Conservation (phyloP, 2,888 invertebrate genomes). For the Tineola bisselliella region DNA sequence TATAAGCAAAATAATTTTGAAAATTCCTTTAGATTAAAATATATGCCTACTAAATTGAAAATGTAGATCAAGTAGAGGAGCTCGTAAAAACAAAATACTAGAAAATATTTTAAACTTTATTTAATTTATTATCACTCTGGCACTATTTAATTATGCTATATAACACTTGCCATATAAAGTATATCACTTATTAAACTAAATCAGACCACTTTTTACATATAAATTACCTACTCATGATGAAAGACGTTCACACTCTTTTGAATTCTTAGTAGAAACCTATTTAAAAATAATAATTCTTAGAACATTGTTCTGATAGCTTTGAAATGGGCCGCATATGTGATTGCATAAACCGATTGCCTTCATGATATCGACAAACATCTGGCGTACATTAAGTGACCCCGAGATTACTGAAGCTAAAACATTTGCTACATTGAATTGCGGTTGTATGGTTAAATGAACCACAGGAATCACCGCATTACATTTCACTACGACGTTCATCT, state of each 20-base stretch:
- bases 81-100: background rate
- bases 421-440: background rate
- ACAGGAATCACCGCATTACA: background rate
- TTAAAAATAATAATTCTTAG: background rate
- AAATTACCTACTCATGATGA: too few species aligned
- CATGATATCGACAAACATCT: constrained; percentile 14
- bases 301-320: background rate
- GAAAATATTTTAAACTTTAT: background rate
- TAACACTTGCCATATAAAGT: too few species aligned
- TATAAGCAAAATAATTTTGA: too few species aligned
- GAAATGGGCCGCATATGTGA: background rate
- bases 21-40: too few species aligned
- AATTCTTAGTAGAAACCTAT: background rate
- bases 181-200: too few species aligned
- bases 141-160: too few species aligned
- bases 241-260: too few species aligned
- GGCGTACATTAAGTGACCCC: constrained; percentile 24
- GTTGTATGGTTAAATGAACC: background rate
- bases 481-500: background rate
- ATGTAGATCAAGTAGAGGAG: background rate
- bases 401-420: constrained; percentile 16
- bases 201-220: too few species aligned
- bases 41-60: too few species aligned
- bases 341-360: background rate
- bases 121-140: too few species aligned